Base-by-base conservation (phyloP, 2,113 vertebrate species). In the Seriola rivoliana region DNA sequence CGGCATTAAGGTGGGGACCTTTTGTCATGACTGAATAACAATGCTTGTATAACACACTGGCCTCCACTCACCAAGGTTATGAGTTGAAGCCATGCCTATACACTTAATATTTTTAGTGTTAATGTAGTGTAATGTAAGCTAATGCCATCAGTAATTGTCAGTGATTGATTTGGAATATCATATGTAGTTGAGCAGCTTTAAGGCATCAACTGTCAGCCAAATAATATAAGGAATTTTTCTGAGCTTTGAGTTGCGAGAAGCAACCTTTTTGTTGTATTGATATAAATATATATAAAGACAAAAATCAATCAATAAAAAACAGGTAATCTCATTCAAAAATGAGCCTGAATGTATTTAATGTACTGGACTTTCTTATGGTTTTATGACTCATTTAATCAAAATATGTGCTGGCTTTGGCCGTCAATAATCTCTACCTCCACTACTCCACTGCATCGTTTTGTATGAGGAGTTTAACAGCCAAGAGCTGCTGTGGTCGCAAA, bases 11-110 rank as follows among this genome's bases (percentile, higher is more conserved):
- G 81, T 52, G 80, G 64, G 60, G 84, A 65, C 69, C 46, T 42
- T 74, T 68, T 74, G 52, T 59, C 63, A 74, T 10, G 23, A 60
- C 48, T 71, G 44, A 70, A 87, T 55, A 85, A 85, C 88, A 91
- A 80, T 50, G 70, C 40, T 79, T 74, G 40, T 12, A n/a, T 50
- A 90, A 89, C 69, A 57, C 3, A 62, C 21, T 58, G 78, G 57
- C 50, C 23, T 73, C 44, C 34, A 60, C 19, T 54, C n/a, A 54
- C 8, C 11, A 46, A 55, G 29, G 54, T 17, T 29, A 46, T 1
- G 10, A 29, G 38, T 57, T 13, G 40, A 58, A 16, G 73, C 23
- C 6, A 11, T 12, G 16, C 13, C 29, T 16, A 9, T 8, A n/a
- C 48, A 55, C n/a, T 19, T n/a, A 4, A 5, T 55, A 19, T 23